Evolutionary conservation across 2,888 invertebrate genomes (phyloP).

Genomic region (Erebia palarica): DNA sequence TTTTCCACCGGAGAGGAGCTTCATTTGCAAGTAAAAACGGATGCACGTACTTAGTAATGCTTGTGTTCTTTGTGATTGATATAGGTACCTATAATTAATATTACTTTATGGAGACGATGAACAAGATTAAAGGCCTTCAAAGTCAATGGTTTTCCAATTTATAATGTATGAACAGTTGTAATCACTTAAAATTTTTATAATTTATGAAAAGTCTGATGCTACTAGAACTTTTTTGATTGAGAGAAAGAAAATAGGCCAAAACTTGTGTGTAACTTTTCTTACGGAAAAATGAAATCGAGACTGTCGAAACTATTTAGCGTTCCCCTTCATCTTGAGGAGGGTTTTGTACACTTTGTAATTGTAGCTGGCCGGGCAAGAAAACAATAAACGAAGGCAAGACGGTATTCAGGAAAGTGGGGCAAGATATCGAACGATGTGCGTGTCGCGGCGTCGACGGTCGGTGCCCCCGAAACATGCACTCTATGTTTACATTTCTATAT

Average conservation of each 20-base stretch:
- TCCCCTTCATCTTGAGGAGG: slow-evolving; percentile 20
- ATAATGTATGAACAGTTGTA: too few species aligned
- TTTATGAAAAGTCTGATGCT: too few species aligned
- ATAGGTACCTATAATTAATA: too few species aligned
- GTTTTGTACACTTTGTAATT: slow-evolving; percentile 18
- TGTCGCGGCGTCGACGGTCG: slow-evolving; percentile 40
- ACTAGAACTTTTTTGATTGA: neutral
- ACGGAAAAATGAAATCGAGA: slow-evolving; percentile 3
- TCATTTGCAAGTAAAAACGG: too few species aligned
- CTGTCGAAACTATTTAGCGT: slow-evolving; percentile 13
- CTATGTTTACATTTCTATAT: slow-evolving; percentile 17
- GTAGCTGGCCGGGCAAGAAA: slow-evolving; percentile 32
- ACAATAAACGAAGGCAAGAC: slow-evolving; percentile 28
- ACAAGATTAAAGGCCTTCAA: too few species aligned
- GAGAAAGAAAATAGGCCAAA: neutral
- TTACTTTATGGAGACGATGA: too few species aligned
- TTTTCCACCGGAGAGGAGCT: too few species aligned
- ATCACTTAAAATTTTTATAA: too few species aligned
- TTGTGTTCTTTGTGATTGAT: too few species aligned
- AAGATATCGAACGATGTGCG: slow-evolving; percentile 46
- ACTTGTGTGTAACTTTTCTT: neutral
- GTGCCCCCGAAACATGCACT: slow-evolving; percentile 41
- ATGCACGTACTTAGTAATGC: too few species aligned
- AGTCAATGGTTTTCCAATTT: too few species aligned
- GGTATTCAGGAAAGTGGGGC: slow-evolving; percentile 45